Evolutionary conservation across 2,797 vertebrate genomes (phyloP), one percentile per base, ranked within the genome.

Genomic region (Ambastaia sidthimunki): DNA sequence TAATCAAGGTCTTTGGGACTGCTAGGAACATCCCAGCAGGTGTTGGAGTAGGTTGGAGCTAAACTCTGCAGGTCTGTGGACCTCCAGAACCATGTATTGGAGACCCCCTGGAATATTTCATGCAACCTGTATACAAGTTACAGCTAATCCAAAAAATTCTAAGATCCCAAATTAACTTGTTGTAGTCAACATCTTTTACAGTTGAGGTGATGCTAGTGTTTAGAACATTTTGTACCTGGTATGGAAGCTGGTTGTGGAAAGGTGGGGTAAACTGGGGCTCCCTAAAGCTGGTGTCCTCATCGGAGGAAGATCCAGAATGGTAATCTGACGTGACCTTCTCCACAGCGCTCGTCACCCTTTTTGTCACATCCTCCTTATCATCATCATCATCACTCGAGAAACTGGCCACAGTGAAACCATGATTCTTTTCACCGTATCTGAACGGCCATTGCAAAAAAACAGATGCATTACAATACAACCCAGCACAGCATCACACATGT

Each of bases 311-410:
- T 19, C 92, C 92, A 0, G 94, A 94, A 86, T 94, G 92, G 76
- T 95, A 94, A 87, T 95, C 93, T 0, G 93, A 94, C 0, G 93
- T 94, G 72, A 93, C 93, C 76, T 91, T 91, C 83, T 94, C 93
- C 85, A 93, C 83, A 74, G 92, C 90, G 0, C 88, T 90, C 4
- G 87, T 91, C 84, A 93, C 92, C 84, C 91, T 93, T 87, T 89
- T 90, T 2, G 89, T 88, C 41, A 93, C 90, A 2, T 92, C 84
- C 63, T 84, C 87, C 75, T 89, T 92, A 59, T 89, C 84, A 63
- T 83, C 88, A 16, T 89, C 87, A 0, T 88, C 83, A 0, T 87
- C 76, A 1, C 84, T 84, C 0, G 89, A 90, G 83, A 95, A 93
- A 63, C 83, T 92, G 31, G 93, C 93, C 71, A 95, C 90, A 0